phyloP scores from a whole-genome alignment of 2,888 invertebrate species.

The Petrolisthes cinctipes region DNA sequence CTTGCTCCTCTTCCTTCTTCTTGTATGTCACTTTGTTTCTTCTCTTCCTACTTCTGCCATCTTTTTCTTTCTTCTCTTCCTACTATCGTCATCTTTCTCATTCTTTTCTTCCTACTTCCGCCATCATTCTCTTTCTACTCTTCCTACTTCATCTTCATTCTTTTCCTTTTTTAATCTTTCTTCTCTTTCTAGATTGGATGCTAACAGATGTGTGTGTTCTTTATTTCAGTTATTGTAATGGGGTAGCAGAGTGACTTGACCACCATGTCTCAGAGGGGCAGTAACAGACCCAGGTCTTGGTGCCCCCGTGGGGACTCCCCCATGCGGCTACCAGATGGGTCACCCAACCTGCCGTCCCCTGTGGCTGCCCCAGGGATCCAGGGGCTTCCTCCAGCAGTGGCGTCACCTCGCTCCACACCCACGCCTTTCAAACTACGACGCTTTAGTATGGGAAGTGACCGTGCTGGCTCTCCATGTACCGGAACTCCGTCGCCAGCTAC shows the following conservation, averaged over 20 bases:
- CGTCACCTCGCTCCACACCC: conserved; percentile 61
- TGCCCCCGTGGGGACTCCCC: conserved; percentile 63
- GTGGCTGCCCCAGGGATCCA: conserved; percentile 50
- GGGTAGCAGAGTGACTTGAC: conserved; percentile 5
- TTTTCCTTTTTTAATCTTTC: background rate
- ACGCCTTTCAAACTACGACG: conserved; percentile 62
- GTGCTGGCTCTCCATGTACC: conserved; percentile 43
- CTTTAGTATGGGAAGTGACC: conserved; percentile 46
- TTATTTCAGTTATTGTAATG: conserved; percentile 51
- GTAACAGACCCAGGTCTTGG: conserved; percentile 58
- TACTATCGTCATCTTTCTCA: background rate
- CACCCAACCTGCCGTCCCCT: conserved; percentile 36
- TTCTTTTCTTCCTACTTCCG: background rate
- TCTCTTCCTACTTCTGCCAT: background rate
- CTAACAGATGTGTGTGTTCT: background rate
- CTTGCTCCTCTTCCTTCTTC: too few relatives aligned
- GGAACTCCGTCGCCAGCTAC: conserved; percentile 35
- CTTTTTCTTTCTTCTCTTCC: background rate
- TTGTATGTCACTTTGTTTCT: too few relatives aligned
- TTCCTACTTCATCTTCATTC: background rate
- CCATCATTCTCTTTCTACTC: background rate
- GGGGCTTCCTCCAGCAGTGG: conserved; percentile 60
- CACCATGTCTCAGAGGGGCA: conserved; percentile 47
- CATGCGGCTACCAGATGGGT: conserved; percentile 49
- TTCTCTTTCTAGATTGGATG: background rate